Evolutionary conservation across 2,888 invertebrate species (phyloP), one percentile per base, ranked within the genome.

Genomic region (Acleris cristana): DNA sequence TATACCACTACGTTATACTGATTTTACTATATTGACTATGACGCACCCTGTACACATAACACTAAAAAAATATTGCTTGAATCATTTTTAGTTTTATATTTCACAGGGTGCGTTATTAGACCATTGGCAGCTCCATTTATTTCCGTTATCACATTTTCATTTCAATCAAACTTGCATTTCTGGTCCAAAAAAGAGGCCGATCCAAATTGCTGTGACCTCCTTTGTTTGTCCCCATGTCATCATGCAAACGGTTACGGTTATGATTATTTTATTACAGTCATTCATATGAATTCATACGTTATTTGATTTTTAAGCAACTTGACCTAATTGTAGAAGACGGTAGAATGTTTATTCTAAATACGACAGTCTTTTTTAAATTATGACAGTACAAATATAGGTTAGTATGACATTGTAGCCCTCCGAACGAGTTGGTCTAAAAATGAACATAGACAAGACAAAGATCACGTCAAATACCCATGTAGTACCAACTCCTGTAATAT

Each of bases 221-320:
- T 60, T 66, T 56, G 52, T 30, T 55, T 45, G 52, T 61, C 44
- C 51, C 61, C 51, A 52, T 44, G 65, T 45, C 53, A 54, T 56
- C 65, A 51, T 51, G 56, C 65, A 44, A 66, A 66, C 61, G 61
- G 61, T 56, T 44, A 66, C 51, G 56, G 65, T 66, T 66, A 66
- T 56, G 56, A 61, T 61, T 61, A 66, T 66, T 60, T 40, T 65
- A 54, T 26, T 18, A 16, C 18, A 60, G 60, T 61, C 51, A 51
- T 60, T 65, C 60, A 58, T 56, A 51, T 19, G 45, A 44, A 23
- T 48, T 58, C 58, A 23, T 58, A 58, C 44, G 45, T 48, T 45
- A 45, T 26, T 26, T 16, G 16, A 23, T 19, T 18, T 58, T 58
- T 21, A 48, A 48, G 58, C 16, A 16, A 26, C 44, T 18, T 26